Conservation (phyloP, 2,888 invertebrate genomes). For the Omphaloscelis lunosa region DNA sequence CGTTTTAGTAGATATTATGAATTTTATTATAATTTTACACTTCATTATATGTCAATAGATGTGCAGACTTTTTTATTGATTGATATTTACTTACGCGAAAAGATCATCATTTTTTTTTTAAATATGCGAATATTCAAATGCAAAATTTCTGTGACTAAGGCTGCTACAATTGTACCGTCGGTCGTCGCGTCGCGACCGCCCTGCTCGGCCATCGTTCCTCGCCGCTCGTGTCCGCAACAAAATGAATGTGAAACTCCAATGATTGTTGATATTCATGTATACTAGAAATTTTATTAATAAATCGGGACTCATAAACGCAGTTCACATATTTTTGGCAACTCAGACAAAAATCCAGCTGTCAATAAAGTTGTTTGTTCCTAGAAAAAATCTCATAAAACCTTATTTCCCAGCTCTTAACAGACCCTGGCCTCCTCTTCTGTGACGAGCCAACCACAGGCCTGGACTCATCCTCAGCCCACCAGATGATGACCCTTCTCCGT, state of each 20-base stretch:
- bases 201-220: too few species aligned
- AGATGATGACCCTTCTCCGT: conserved; percentile 93
- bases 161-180: too few species aligned
- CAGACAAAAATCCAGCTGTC: neutral
- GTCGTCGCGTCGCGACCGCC: too few species aligned
- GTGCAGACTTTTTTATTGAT: neutral
- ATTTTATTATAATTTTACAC: conserved; percentile 1
- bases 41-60: neutral
- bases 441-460: conserved; percentile 99
- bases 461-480: conserved; percentile 98
- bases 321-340: neutral
- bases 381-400: neutral
- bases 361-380: neutral
- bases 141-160: neutral
- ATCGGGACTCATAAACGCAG: neutral
- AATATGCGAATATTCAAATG: neutral
- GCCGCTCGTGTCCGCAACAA: too few species aligned
- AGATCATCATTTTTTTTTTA: too few species aligned
- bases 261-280: neutral
- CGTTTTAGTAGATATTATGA: neutral
- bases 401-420: conserved; percentile 93
- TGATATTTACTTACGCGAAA: neutral
- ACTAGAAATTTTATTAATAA: neutral
- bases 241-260: neutral
- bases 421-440: conserved; percentile 97